Base-by-base conservation (phyloP, 92 coral and sea anemone genomes). In the Meandrina meandrites region DNA sequence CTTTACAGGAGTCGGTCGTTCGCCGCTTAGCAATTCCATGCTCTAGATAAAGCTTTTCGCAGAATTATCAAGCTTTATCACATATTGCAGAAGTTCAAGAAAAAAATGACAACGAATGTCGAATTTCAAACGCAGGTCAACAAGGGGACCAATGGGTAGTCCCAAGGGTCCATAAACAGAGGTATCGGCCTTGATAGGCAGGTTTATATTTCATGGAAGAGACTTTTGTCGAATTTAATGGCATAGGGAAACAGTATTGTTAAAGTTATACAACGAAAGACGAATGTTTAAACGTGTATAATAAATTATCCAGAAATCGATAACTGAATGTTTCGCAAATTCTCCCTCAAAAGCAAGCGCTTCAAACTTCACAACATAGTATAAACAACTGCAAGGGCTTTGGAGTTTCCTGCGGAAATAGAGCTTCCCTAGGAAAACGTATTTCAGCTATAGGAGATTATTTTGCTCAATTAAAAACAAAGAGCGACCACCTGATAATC, bases 91-190 rank as follows among this genome's bases (percentile, higher is more conserved):
- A 73, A 35, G 34, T 57, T 56, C 28, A 35, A 74, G 76, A 24
- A 57, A 27, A 50, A 53, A 84, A 22, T 54, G 37, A 56, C 80
- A 73, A 37, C 70, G 8, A 72, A 74, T 24, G 85, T 68, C 76
- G 76, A 68, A 72, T 27, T 72, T 83, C 68, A 36, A 83, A 56
- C 73, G 36, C 67, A 34, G 79, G 86, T 72, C 86, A 71, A 72
- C 30, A 71, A 51, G 77, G 51, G 51, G 37, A 53, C 42, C 80
- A 74, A 84, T 74, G 45, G 58, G 57, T 34, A 24, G 80, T 78
- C 80, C 81, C 72, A 84, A 36, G 51, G 72, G 72, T 37, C 67
- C 57, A 79, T 58, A 79, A 53, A 30, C 34, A 57, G 40, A 24
- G 51, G 28, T 75, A 24, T 35, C 64, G 24, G 31, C 3, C 48